Evolutionary conservation across 2,113 vertebrate genomes (phyloP).

Genomic region (Atherinomorus stipes): DNA sequence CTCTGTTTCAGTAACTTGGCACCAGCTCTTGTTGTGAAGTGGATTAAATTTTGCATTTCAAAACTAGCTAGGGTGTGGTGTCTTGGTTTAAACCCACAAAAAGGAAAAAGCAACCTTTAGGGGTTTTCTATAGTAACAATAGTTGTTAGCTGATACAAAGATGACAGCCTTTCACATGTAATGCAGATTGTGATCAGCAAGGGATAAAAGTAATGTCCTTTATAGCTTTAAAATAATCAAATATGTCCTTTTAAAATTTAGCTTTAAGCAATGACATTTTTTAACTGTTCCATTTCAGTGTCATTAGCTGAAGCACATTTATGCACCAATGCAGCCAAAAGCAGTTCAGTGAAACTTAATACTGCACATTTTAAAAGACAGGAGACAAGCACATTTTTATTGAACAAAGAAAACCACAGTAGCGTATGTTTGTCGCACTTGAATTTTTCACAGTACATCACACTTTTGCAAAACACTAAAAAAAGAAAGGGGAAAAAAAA

Average conservation of each 20-base stretch:
- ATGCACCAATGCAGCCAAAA: neutral
- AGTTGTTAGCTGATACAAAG: neutral
- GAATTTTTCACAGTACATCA: conserved; percentile 66
- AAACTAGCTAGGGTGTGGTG: conserved; percentile 23
- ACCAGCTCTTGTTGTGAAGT: conserved; percentile 13
- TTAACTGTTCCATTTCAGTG: no score
- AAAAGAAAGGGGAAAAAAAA: conserved; percentile 36
- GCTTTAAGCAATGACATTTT: no score
- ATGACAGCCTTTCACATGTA: neutral
- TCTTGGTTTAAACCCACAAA: conserved; percentile 24
- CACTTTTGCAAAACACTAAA: conserved; percentile 59
- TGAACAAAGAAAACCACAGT: conserved; percentile 73
- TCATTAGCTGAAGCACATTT: neutral
- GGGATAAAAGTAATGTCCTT: neutral
- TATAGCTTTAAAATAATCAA: no score
- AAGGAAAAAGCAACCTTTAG: neutral
- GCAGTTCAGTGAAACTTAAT: neutral
- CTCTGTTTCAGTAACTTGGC: conserved; percentile 41
- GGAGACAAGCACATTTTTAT: conserved; percentile 68
- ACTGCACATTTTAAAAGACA: conserved; percentile 52
- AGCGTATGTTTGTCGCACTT: conserved; percentile 65
- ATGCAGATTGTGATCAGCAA: neutral
- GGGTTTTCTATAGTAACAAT: neutral
- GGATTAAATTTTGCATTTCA: conserved; percentile 19
- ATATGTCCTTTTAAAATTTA: neutral